A percentile compares a stretch with the other conserved stretches of the same genome.
phyloP scores from a whole-genome alignment of 2,888 invertebrate species.

The Limnephilus lunatus region DNA sequence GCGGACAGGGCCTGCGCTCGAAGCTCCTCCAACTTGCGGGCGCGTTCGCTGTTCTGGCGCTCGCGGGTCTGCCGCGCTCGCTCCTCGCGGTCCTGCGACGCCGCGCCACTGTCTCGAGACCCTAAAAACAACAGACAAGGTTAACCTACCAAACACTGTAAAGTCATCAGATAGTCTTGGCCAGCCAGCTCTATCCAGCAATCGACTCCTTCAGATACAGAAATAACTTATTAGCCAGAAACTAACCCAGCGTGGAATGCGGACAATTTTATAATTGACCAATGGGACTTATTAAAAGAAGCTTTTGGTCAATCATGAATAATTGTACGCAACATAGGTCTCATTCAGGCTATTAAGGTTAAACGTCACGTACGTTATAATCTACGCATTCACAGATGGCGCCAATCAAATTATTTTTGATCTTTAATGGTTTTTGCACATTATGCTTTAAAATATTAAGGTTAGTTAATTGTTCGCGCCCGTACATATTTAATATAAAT shows the following conservation, averaged over 20 bases:
- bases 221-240: background rate
- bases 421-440: no score
- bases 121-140: constrained; percentile 42
- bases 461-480: no score
- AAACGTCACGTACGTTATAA: no score
- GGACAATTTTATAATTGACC: background rate
- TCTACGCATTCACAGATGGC: no score
- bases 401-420: no score
- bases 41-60: constrained; percentile 92
- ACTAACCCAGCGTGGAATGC: background rate
- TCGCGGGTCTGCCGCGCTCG: constrained; percentile 88
- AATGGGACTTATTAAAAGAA: background rate
- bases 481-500: no score
- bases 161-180: no score
- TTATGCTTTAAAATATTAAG: no score
- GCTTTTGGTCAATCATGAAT: background rate
- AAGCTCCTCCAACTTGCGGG: constrained; percentile 92
- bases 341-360: background rate
- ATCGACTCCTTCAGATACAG: background rate
- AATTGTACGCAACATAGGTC: background rate
- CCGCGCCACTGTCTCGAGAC: constrained; percentile 51
- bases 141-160: no score
- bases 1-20: constrained; percentile 92
- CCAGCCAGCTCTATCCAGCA: background rate
- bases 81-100: constrained; percentile 77